Conservation (phyloP, 1,140 invertebrate genomes). For the Lepeophtheirus salmonis region DNA sequence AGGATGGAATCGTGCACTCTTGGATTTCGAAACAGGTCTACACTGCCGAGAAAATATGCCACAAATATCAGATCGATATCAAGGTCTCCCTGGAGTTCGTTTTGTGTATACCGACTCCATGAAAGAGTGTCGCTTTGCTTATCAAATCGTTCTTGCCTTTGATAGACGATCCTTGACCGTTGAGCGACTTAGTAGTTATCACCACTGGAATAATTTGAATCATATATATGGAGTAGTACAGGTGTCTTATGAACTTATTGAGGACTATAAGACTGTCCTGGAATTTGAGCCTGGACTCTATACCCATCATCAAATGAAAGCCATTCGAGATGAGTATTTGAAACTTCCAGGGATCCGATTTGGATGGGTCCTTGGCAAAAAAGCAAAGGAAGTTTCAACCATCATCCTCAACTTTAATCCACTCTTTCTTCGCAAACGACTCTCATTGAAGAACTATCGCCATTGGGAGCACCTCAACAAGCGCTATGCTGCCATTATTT, state of each 20-base stretch:
- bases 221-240: conserved; percentile 1
- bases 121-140: conserved; percentile 11
- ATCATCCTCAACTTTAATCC: conserved; percentile 9
- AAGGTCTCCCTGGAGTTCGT: neutral
- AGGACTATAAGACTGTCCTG: conserved; percentile 5
- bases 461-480: conserved; percentile 6
- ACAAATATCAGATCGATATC: neutral
- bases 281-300: conserved; percentile 12
- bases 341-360: conserved; percentile 12
- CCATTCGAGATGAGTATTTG: conserved; percentile 9
- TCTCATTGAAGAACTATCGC: neutral
- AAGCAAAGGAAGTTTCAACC: conserved; percentile 8
- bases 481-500: conserved; percentile 1
- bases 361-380: conserved; percentile 11
- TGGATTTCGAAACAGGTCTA: conserved; percentile 8
- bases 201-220: conserved; percentile 8
- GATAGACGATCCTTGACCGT: neutral
- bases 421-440: neutral
- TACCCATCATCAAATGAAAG: conserved; percentile 9
- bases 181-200: neutral
- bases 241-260: neutral
- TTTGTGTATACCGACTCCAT: conserved; percentile 4
- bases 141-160: conserved; percentile 12
- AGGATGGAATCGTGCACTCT: conserved; percentile 16
- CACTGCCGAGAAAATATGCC: conserved; percentile 3